Evolutionary conservation across 1,140 invertebrate species (phyloP).

Genomic region (Meteorus sp.): DNA sequence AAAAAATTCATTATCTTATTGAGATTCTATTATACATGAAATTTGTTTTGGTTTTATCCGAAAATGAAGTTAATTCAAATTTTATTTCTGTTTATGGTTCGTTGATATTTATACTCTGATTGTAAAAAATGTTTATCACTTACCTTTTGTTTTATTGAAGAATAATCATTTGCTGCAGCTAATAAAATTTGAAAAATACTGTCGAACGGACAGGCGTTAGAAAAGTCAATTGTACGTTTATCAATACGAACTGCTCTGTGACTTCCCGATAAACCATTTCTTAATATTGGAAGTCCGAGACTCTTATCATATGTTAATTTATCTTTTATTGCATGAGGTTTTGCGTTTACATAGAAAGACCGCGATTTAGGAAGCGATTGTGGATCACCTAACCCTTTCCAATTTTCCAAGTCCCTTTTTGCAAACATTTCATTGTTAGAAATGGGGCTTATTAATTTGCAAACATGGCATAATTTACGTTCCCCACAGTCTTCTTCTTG

Average conservation of each 20-base stretch:
- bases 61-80: too few relatives aligned
- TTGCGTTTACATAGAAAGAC: constrained; percentile 8
- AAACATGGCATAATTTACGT: constrained; percentile 24
- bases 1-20: too few relatives aligned
- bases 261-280: constrained; percentile 17
- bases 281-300: constrained; percentile 6
- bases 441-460: background rate
- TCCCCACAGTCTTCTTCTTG: constrained; percentile 28
- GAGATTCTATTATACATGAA: too few relatives aligned
- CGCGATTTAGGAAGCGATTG: background rate
- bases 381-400: constrained; percentile 3
- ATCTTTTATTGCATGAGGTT: constrained; percentile 8
- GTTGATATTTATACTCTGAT: too few relatives aligned
- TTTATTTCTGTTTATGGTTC: too few relatives aligned
- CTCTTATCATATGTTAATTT: background rate
- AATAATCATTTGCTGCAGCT: background rate
- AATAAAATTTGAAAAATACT: background rate
- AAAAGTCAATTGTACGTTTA: background rate
- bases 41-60: too few relatives aligned
- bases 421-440: background rate
- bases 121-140: too few relatives aligned
- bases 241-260: constrained; percentile 14
- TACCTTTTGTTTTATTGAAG: too few relatives aligned
- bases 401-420: constrained; percentile 15
- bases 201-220: background rate